A percentile compares a stretch with the other conserved stretches of the same genome.
phyloP scores from a whole-genome alignment of 2,888 invertebrate species.

The Heterodera filipjevi region DNA sequence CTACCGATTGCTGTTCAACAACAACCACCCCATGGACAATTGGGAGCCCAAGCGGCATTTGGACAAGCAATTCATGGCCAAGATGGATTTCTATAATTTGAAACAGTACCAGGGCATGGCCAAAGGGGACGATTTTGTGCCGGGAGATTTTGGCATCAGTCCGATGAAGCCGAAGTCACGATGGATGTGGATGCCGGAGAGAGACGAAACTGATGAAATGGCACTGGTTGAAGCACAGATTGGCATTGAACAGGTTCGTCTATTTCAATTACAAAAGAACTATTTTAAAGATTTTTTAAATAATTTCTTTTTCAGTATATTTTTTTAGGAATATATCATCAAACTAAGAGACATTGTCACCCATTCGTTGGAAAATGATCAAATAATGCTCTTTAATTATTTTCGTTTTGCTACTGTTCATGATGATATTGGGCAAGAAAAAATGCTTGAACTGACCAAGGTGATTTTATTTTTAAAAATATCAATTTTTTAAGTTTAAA shows the following conservation, averaged over 20 bases:
- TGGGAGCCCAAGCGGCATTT: not conserved
- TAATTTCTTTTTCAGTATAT: not conserved
- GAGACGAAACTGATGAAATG: not conserved
- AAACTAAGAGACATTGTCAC: not conserved
- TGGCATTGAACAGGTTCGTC: not conserved
- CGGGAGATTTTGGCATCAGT: not conserved
- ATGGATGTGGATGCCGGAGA: not conserved
- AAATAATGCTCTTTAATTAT: not conserved
- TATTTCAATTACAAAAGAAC: not conserved
- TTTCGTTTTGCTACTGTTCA: not conserved
- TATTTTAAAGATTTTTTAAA: not conserved
- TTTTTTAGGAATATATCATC: not conserved
- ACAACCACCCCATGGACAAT: not conserved
- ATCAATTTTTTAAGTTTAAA: too few species aligned
- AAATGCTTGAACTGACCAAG: not conserved
- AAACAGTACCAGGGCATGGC: not conserved
- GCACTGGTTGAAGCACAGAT: not conserved
- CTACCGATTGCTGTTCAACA: not conserved
- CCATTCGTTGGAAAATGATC: not conserved
- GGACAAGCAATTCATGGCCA: not conserved
- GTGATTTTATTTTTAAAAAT: too few species aligned
- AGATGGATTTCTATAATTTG: not conserved
- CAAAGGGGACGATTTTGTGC: not conserved
- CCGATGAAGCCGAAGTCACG: not conserved
- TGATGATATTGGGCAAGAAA: not conserved